Percentiles rank a stretch among this genome's conserved stretches.
These are phyloP conservation scores for Aradophagus sp. DNA, from an alignment of 1,140 invertebrate genomes.

Conservation along the genomic window DNA sequence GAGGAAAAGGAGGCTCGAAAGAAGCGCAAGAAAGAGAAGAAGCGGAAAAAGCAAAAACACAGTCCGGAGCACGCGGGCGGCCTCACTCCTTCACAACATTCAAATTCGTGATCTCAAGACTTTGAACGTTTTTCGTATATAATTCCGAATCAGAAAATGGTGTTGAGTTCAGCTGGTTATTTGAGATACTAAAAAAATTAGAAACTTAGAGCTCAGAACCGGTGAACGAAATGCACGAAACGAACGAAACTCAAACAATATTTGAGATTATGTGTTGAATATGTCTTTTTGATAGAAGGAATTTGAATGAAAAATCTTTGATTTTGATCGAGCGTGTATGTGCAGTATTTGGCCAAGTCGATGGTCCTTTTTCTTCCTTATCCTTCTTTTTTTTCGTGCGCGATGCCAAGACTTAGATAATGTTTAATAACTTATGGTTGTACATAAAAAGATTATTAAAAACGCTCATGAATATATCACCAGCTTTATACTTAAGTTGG, in stretches of 20 bases:
- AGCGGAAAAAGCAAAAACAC: conserved; percentile 94
- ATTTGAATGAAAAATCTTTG: conserved; percentile 8
- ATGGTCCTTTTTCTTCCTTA: background rate
- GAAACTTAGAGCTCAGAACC: background rate
- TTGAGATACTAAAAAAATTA: background rate
- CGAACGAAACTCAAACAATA: background rate
- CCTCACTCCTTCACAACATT: conserved; percentile 83
- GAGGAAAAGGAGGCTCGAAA: conserved; percentile 90
- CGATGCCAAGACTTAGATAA: conserved; percentile 12
- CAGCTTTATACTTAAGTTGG: too few relatives aligned
- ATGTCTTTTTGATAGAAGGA: background rate
- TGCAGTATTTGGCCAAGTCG: conserved; percentile 3
- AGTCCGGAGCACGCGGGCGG: conserved; percentile 88
- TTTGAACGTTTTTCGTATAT: conserved; percentile 12
- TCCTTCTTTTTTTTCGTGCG: conserved; percentile 10
- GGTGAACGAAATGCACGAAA: background rate
- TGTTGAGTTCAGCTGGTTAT: too few relatives aligned
- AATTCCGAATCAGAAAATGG: conserved; percentile 35
- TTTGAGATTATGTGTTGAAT: conserved; percentile 23
- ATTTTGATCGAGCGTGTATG: conserved; percentile 3
- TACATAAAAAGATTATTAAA: too few relatives aligned
- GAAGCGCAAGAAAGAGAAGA: conserved; percentile 96
- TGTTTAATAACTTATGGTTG: conserved; percentile 32
- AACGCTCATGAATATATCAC: too few relatives aligned
- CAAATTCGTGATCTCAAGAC: conserved; percentile 75